Conservation (phyloP, 2,888 invertebrate species). For the Ennomos quercinarius region DNA sequence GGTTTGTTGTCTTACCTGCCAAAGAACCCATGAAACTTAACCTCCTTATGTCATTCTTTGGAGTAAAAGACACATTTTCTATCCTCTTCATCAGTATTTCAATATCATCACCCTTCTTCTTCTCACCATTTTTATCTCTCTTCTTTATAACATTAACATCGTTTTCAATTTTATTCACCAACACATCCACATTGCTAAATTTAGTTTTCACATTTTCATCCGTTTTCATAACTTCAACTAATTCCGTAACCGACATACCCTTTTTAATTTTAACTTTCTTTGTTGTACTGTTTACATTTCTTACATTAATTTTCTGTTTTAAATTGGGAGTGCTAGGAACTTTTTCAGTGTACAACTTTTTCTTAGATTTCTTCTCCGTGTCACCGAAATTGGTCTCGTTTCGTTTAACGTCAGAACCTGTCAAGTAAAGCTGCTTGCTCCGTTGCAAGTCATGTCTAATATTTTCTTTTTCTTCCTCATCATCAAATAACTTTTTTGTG, state of each 20-base stretch:
- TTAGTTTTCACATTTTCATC: slow-evolving; percentile 35
- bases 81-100: slow-evolving; percentile 58
- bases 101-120: slow-evolving; percentile 4
- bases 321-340: slow-evolving; percentile 67
- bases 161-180: slow-evolving; percentile 55
- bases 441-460: slow-evolving; percentile 58
- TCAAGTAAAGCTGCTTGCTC: slow-evolving; percentile 62
- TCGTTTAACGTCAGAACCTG: slow-evolving; percentile 52
- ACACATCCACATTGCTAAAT: slow-evolving; percentile 47
- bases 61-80: slow-evolving; percentile 53
- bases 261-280: slow-evolving; percentile 64
- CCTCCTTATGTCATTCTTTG: slow-evolving; percentile 52
- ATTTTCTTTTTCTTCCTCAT: slow-evolving; percentile 75
- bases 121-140: slow-evolving; percentile 1
- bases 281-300: slow-evolving; percentile 60
- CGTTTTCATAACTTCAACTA: slow-evolving; percentile 62
- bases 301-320: slow-evolving; percentile 49
- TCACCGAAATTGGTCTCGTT: slow-evolving; percentile 50
- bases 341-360: slow-evolving; percentile 69
- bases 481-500: slow-evolving; percentile 68
- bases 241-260: slow-evolving; percentile 69
- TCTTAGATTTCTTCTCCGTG: slow-evolving; percentile 66
- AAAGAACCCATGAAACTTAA: slow-evolving; percentile 84
- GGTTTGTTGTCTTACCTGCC: slow-evolving; percentile 69
- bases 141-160: slow-evolving; percentile 21